A percentile compares a stretch with the other conserved stretches of the same genome.
Conservation (phyloP, 2,888 invertebrate genomes). For the Adelognathus sp. region DNA sequence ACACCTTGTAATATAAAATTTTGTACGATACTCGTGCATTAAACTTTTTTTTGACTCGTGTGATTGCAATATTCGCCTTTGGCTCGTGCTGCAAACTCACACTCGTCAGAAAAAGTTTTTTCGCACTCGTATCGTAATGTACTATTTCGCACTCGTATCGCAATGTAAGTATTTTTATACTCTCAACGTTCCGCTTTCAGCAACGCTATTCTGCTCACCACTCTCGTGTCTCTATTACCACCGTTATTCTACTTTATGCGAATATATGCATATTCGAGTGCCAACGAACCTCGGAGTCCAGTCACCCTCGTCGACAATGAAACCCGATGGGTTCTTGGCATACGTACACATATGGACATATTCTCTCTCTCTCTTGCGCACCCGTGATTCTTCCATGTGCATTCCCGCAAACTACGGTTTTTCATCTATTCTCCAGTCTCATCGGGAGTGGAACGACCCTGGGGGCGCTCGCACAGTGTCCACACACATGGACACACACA, state of each 20-base stretch:
- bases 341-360: slow-evolving; percentile 4
- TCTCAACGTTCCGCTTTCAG: no score
- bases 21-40: no score
- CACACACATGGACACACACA: slow-evolving; percentile 34
- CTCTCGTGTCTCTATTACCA: not conserved
- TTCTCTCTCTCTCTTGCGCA: slow-evolving; percentile 13
- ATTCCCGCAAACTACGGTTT: slow-evolving; percentile 15
- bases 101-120: no score
- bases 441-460: slow-evolving; percentile 59
- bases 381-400: slow-evolving; percentile 17
- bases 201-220: no score
- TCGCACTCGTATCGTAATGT: no score
- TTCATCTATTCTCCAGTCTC: slow-evolving; percentile 55
- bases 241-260: not conserved
- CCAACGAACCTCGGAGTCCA: slow-evolving; percentile 16
- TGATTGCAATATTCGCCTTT: no score
- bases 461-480: slow-evolving; percentile 41
- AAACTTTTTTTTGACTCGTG: no score
- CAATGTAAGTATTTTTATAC: no score
- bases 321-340: slow-evolving; percentile 11
- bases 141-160: no score
- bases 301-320: slow-evolving; percentile 5
- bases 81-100: no score
- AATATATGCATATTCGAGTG: not conserved
- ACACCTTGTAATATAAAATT: no score